These are phyloP conservation scores for Copidosoma aretas DNA, from an alignment of 2,888 invertebrate species.

Conservation along the genomic window DNA sequence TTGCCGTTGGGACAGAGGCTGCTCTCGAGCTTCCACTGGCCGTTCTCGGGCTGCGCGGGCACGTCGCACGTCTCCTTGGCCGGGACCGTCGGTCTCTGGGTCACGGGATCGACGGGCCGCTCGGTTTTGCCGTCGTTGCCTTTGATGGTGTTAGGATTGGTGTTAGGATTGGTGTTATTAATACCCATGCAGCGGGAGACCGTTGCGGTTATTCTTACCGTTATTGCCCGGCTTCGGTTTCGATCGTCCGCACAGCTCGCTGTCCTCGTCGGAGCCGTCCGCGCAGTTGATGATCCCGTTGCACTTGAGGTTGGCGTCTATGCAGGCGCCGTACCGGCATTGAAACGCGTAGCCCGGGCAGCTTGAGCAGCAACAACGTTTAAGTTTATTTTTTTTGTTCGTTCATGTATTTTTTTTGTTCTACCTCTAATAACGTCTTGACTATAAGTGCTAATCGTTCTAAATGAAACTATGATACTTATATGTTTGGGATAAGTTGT, in stretches of 20 bases:
- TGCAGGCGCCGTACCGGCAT: conserved; percentile 62
- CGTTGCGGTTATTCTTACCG: conserved; percentile 15
- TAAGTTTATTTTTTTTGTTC: neutral
- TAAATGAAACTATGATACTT: no score
- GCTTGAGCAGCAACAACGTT: conserved; percentile 37
- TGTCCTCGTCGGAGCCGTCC: conserved; percentile 61
- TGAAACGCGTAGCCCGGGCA: conserved; percentile 56
- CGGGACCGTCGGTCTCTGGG: conserved; percentile 1
- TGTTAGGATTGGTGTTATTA: no score
- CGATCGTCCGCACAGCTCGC: conserved; percentile 40
- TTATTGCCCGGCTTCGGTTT: neutral
- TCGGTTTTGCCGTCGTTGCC: neutral
- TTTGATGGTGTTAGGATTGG: conserved; percentile 16
- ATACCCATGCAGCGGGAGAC: no score
- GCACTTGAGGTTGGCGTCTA: conserved; percentile 56
- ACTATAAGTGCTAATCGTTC: no score
- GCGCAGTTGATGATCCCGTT: conserved; percentile 57
- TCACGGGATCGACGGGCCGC: neutral
- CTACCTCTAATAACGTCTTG: no score
- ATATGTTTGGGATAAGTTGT: no score
- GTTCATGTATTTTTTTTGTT: no score
- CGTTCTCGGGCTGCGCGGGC: conserved; percentile 52
- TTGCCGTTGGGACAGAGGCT: conserved; percentile 45
- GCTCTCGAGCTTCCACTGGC: conserved; percentile 49
- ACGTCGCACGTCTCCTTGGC: conserved; percentile 42